Evolutionary conservation across 2,113 vertebrate genomes (phyloP).

Genomic region (Burhinus oedicnemus): DNA sequence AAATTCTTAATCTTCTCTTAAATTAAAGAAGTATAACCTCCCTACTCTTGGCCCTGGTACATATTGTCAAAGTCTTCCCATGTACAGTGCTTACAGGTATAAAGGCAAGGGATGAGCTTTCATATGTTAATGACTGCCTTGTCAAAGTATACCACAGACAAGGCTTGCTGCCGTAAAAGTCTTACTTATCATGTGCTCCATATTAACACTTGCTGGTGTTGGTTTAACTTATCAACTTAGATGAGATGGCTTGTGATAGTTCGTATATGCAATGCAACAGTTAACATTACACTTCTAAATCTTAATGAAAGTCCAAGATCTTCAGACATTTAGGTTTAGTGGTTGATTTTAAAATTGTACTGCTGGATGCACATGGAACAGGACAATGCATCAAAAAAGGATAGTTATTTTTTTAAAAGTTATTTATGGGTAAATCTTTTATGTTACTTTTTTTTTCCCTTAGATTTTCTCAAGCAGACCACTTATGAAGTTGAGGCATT

Average conservation of each 20-base stretch:
- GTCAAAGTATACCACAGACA: not conserved
- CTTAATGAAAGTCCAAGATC: not conserved
- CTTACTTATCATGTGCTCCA: not conserved
- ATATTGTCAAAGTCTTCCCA: not conserved
- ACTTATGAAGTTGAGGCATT: conserved; percentile 86
- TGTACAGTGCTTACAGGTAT: not conserved
- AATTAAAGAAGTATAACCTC: not conserved
- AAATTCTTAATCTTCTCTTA: not conserved
- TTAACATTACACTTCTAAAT: not conserved
- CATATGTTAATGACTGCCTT: not conserved
- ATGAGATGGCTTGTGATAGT: not conserved
- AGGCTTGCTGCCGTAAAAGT: not conserved
- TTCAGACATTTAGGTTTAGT: not conserved
- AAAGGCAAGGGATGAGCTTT: not conserved
- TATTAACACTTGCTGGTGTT: not conserved
- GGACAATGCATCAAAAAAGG: not conserved
- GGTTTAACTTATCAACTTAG: not conserved
- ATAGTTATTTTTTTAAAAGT: not conserved
- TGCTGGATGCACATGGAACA: not conserved
- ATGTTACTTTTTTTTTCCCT: not conserved
- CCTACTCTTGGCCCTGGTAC: not conserved
- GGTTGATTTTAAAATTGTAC: not conserved
- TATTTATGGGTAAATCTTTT: not conserved
- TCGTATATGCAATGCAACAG: not conserved
- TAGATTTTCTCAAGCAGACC: conserved; percentile 88